Percentiles rank a stretch among this genome's conserved stretches.
phyloP scores from a whole-genome alignment of 2,888 invertebrate species.

The Agriopis leucophaearia region DNA sequence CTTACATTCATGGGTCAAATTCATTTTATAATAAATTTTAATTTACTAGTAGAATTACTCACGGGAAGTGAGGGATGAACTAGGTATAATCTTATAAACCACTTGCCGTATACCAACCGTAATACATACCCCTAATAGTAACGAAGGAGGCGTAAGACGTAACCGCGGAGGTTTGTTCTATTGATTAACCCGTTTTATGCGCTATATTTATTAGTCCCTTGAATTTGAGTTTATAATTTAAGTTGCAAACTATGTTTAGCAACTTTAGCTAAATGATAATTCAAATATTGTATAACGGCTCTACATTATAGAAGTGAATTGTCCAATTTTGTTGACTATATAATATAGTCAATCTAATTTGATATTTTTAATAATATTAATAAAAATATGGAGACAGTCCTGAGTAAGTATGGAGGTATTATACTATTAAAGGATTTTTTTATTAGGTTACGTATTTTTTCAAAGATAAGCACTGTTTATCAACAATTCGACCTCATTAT shows the following conservation, averaged over 20 bases:
- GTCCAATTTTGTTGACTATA: too few species aligned
- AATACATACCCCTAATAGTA: background rate
- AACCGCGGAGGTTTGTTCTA: conserved; percentile 13
- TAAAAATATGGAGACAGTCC: background rate
- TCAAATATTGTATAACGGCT: background rate
- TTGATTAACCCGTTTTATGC: conserved; percentile 18
- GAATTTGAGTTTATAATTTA: conserved; percentile 4
- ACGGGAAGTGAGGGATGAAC: too few species aligned
- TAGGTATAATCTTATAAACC: too few species aligned
- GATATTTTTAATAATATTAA: too few species aligned
- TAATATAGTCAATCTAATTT: too few species aligned
- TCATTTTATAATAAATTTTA: conserved; percentile 9
- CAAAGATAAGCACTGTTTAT: conserved; percentile 37
- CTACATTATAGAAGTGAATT: background rate
- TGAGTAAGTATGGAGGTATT: background rate
- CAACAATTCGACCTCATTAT: conserved; percentile 26
- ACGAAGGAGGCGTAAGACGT: background rate
- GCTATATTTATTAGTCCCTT: background rate
- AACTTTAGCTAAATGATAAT: background rate
- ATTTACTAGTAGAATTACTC: too few species aligned
- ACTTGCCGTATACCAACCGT: background rate
- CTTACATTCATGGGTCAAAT: conserved; percentile 3
- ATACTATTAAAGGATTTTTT: background rate
- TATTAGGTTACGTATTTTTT: background rate
- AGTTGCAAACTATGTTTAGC: too few species aligned